Conservation (phyloP, 2,797 vertebrate species). For the Menidia menidia region DNA sequence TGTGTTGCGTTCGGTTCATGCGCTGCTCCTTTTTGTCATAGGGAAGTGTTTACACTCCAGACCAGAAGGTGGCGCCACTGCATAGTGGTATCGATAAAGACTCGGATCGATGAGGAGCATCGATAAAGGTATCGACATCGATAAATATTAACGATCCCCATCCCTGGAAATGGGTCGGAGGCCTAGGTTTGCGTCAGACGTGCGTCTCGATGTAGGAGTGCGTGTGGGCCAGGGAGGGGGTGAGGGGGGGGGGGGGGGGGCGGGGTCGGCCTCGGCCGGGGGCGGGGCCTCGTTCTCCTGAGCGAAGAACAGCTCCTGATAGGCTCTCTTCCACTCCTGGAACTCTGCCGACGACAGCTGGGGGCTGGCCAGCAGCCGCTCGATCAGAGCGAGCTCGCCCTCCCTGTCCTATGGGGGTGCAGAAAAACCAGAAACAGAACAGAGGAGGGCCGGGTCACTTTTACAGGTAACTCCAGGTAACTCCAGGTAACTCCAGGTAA, state of each 20-base stretch:
- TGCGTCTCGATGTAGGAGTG: slow-evolving; percentile 99
- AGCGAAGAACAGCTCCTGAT: slow-evolving; percentile 95
- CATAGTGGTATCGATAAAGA: too few species aligned
- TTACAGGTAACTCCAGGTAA: not conserved
- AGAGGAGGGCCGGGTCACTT: slow-evolving; percentile 79
- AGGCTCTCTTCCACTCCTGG: slow-evolving; percentile 96
- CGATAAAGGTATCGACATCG: too few species aligned
- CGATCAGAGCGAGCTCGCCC: slow-evolving; percentile 97
- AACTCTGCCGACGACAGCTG: slow-evolving; percentile 95
- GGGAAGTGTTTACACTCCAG: too few species aligned
- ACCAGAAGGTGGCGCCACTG: too few species aligned
- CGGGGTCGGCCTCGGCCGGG: slow-evolving; percentile 62
- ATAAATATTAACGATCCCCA: too few species aligned
- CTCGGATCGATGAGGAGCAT: too few species aligned
- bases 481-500: not conserved
- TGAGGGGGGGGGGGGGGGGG: slow-evolving; percentile 82
- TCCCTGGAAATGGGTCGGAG: too few species aligned
- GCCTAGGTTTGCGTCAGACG: slow-evolving; percentile 82
- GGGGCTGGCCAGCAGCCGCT: slow-evolving; percentile 95
- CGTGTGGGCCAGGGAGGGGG: slow-evolving; percentile 92
- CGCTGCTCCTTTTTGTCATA: too few species aligned
- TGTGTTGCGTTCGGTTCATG: too few species aligned
- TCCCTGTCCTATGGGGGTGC: slow-evolving; percentile 92
- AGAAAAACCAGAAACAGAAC: slow-evolving; percentile 56
- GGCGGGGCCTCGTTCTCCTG: slow-evolving; percentile 62